Base-by-base conservation (phyloP, 2,888 invertebrate genomes). In the Ophion costatus region DNA sequence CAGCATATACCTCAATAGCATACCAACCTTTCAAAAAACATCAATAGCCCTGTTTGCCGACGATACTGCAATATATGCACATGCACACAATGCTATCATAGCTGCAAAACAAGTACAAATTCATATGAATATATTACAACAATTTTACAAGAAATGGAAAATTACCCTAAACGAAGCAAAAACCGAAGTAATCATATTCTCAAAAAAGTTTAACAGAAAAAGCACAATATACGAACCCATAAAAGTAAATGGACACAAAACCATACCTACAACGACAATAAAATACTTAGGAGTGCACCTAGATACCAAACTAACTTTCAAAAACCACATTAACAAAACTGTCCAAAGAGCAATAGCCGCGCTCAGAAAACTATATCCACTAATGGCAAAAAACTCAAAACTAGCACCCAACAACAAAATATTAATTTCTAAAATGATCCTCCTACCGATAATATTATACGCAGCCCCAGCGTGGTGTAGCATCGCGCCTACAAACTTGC, bases 381-480 rank as follows among this genome's bases (percentile, higher is more conserved):
- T 90, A 38, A 66, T 91, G 78, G 79, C 70, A 0, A 80, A 81
- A 24, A 82, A 85, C 7, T 88, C 87, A 38, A 56, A 56, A 10
- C 14, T 88, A 3, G 82, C 74, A 20, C 70, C 9, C 29, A 51
- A 56, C 1, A 90, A 90, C 24, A 90, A 90, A 84, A 84, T 78
- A 82, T 17, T 89, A 22, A 87, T 90, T 17, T 90, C 90, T 22
- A 89, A 82, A 79, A 83, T 85, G 71, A 79, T 89, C 9, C 66
- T 89, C 4, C 82, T 88, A 77, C 89, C 89, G 0, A 88, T 88
- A 9, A 64, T 89, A 9, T 83, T 86, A 17, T 90, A 90, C 69
- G 90, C 89, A 0, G 86, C 88, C 20, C 90, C 90, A 56, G 86
- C 87, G 0, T 90, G 88, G 89, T 88, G 88, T 57, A 80, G 80